Evolutionary conservation across 2,113 vertebrate genomes (phyloP), one percentile per base, ranked within the genome.

Genomic region (Daubentonia madagascariensis): DNA sequence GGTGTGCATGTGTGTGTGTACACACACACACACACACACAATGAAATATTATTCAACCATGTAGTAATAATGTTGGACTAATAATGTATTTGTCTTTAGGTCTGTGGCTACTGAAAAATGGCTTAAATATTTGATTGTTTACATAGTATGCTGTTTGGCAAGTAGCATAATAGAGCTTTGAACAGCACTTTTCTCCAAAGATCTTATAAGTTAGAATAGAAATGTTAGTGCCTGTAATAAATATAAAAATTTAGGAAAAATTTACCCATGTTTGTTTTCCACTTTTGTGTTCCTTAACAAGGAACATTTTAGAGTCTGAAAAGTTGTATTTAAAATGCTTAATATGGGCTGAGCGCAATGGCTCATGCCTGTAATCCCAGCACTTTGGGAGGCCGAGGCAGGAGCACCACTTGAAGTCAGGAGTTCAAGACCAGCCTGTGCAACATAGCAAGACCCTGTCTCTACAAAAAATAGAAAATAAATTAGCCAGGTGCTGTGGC

Each of bases 271-370:
- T 89, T 95, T 94, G 11, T 73, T 91, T 85, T 50, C 68, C 79
- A 40, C 10, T 50, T 78, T 59, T 78, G 10, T 81, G 6, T 63
- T 89, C 43, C 84, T 78, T 83, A 80, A 96, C 13, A 75, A 84
- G 50, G 43, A 70, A 40, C 92, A n/a, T 75, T 88, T 89, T 85
- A 63, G n/a, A 91, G 32, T 97, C 90, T 85, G 50, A 94, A 61
- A 87, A 75, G 52, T 75, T 80, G 8, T 80, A 40, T 78, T 91
- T 91, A 96, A 97, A 93, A 93, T 96, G 48, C 17, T 94, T 81
- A 59, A 35, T 90, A 45, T 48, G 20, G 35, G 6, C 52, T 16
- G 17, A 52, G 52, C 28, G 28, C 11, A 30, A 10, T 63, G 61
- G 61, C 25, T 63, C 61, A 30, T 10, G 30, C 28, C 23, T 63